Base-by-base conservation (phyloP, 92 coral and sea anemone species). In the Galaxea fascicularis region DNA sequence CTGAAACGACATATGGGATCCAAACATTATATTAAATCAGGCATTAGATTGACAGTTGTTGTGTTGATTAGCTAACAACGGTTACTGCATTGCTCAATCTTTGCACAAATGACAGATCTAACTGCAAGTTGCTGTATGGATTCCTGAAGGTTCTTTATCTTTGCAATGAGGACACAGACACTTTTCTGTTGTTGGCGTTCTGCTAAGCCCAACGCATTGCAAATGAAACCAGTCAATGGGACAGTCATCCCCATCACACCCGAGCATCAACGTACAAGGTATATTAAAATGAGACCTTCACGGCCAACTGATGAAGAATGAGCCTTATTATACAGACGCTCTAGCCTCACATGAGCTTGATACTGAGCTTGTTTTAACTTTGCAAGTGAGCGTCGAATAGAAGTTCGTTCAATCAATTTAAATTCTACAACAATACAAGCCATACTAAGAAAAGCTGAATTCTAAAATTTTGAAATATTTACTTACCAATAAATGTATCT, bases 191-290 rank as follows among this genome's bases (percentile, higher is more conserved):
- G 20, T 59, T 59, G 65, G 65, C 65, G 24, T 59, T 59, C 65
- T 59, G 65, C 65, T 59, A 59, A 59, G 65, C 65, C 65, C 65
- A 59, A 59, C 65, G 65, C 65, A 59, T 59, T 59, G 65, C 65
- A n/a, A 59, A 59, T 59, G 65, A 14, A 59, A 59, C 65, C 54
- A 49, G n/a, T 14, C 65, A 59, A 59, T 59, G 65, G 65, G 15
- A 49, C 54, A 49, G 15, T 15, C 54, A 49, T 49, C 54, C 54
- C 54, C 54, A 49, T 49, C 54, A 49, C 54, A 49, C 54, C 54
- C 54, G 54, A 49, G 15, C 54, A 49, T 49, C 54, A 49, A n/a
- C n/a, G n/a, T n/a, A n/a, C n/a, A n/a, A n/a, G n/a, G n/a, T n/a
- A n/a, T n/a, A n/a, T n/a, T n/a, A n/a, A n/a, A n/a, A n/a, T n/a